Percentiles rank a stretch among this genome's conserved stretches.
These are phyloP conservation scores for Spilogale gracilis DNA, from an alignment of 2,113 vertebrate species.

Conservation along the genomic window DNA sequence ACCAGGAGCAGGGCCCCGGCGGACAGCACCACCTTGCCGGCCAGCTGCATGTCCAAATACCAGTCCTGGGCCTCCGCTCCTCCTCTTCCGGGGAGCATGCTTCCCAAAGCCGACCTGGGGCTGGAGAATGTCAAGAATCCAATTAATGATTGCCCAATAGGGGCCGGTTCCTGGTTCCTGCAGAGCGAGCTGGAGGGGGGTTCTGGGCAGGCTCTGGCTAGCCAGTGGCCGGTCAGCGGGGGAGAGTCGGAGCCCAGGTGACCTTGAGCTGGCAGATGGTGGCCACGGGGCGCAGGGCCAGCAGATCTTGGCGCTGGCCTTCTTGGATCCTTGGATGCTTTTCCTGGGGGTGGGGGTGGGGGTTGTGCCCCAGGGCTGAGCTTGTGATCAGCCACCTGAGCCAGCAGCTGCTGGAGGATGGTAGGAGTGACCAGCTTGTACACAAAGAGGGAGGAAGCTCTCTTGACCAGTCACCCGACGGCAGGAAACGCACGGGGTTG, in stretches of 20 bases:
- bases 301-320: not conserved
- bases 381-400: not conserved
- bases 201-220: conserved; percentile 1
- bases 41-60: conserved; percentile 93
- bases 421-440: not conserved
- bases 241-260: conserved; percentile 81
- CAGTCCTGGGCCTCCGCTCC: conserved; percentile 83
- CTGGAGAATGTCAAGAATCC: conserved; percentile 83
- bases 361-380: not conserved
- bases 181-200: conserved; percentile 75
- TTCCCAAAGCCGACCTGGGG: conserved; percentile 61
- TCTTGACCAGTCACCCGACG: not conserved
- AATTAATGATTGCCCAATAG: conserved; percentile 87
- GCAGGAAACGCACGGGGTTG: not conserved
- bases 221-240: not conserved
- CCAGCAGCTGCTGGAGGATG: not conserved
- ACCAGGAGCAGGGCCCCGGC: conserved; percentile 90
- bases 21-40: conserved; percentile 91
- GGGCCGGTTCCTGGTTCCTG: conserved; percentile 72
- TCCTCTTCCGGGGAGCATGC: conserved; percentile 78
- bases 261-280: conserved; percentile 76
- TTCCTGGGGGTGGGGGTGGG: not conserved
- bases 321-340: not conserved
- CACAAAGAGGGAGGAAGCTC: conserved; percentile 35
- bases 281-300: not conserved